These are phyloP conservation scores for Itoplectis maculator DNA, from an alignment of 2,888 invertebrate species.

Conservation along the genomic window DNA sequence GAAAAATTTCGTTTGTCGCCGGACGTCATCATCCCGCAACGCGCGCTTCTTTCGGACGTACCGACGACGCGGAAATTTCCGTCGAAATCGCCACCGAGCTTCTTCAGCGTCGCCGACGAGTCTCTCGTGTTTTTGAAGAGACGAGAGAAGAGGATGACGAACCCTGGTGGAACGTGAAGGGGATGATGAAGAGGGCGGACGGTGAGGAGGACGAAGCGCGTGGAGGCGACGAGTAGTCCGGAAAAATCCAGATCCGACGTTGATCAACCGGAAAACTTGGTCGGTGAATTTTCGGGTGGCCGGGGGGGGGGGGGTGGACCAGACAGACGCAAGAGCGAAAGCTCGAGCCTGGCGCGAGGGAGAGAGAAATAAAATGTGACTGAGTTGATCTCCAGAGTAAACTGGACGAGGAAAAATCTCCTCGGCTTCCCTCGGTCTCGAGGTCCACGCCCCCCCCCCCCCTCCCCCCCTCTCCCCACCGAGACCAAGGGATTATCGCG, in stretches of 20 bases:
- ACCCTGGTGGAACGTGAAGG: no score
- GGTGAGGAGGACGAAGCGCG: not conserved
- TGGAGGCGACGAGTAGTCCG: not conserved
- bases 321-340: not conserved
- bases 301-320: no score
- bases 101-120: not conserved
- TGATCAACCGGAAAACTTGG: constrained; percentile 30
- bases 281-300: constrained; percentile 18
- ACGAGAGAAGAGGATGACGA: constrained; percentile 6
- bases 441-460: no score
- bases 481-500: constrained; percentile 19
- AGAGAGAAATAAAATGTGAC: constrained; percentile 9
- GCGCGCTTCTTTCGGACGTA: constrained; percentile 36
- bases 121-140: not conserved
- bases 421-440: constrained; percentile 3
- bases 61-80: constrained; percentile 51
- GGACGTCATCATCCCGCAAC: constrained; percentile 49
- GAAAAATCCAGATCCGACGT: constrained; percentile 30
- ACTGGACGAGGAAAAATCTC: constrained; percentile 30
- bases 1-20: constrained; percentile 67
- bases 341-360: no score
- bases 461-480: no score
- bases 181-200: constrained; percentile 19
- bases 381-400: constrained; percentile 22
- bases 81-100: constrained; percentile 45